Percentiles rank a stretch among this genome's conserved stretches.
Conservation (phyloP, 2,888 invertebrate genomes). For the Luperina nickerlii region DNA sequence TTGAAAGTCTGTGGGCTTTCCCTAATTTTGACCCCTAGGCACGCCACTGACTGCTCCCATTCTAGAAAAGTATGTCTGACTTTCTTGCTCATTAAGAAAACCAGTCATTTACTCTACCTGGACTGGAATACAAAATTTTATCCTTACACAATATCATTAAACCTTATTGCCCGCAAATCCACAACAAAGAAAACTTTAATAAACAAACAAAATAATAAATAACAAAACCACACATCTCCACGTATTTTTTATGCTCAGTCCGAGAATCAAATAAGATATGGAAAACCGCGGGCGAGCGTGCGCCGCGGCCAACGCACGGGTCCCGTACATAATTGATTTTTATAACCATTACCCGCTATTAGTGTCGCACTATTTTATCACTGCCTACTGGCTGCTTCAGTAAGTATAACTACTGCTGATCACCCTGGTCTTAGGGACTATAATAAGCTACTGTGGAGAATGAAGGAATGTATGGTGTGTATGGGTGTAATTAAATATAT, state of each 20-base stretch:
- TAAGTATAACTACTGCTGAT: constrained; percentile 27
- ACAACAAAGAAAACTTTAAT: constrained; percentile 9
- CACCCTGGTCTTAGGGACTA: neutral
- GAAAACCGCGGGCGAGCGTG: constrained; percentile 80
- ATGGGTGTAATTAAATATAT: constrained; percentile 26
- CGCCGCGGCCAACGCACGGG: constrained; percentile 63
- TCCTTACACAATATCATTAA: neutral
- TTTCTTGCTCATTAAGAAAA: neutral
- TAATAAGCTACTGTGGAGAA: constrained; percentile 19
- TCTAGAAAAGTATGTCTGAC: neutral
- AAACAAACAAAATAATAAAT: constrained; percentile 17
- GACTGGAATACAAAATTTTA: neutral
- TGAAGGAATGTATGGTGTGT: neutral
- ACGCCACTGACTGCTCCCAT: neutral
- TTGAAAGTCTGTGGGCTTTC: too few species aligned
- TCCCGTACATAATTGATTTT: constrained; percentile 72
- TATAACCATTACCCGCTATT: constrained; percentile 64
- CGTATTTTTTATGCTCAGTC: constrained; percentile 66
- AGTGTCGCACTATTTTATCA: constrained; percentile 45
- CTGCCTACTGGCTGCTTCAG: constrained; percentile 19
- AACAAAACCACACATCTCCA: constrained; percentile 67
- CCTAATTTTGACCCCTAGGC: too few species aligned
- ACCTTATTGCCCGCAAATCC: neutral
- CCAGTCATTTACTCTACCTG: fast-evolving
- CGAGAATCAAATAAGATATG: constrained; percentile 85